These are phyloP conservation scores for Tetramorium parvispinum DNA, from an alignment of 1,140 invertebrate genomes.

Conservation along the genomic window DNA sequence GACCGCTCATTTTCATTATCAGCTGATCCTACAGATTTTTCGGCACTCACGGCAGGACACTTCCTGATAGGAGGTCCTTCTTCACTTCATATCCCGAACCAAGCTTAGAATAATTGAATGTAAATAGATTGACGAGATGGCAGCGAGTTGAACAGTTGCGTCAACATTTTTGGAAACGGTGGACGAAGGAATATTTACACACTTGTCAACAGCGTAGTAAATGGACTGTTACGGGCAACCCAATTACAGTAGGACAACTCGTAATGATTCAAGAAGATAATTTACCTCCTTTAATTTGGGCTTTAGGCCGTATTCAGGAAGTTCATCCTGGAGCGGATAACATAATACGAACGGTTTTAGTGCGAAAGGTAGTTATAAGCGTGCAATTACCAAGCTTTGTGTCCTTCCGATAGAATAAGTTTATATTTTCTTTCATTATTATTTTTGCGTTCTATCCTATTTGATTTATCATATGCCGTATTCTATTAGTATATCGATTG, in stretches of 20 bases:
- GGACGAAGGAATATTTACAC: not conserved
- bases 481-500: too few relatives aligned
- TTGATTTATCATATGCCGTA: too few relatives aligned
- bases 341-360: too few relatives aligned
- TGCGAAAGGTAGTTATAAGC: too few relatives aligned
- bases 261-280: not conserved
- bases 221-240: not conserved
- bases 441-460: too few relatives aligned
- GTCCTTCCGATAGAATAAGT: too few relatives aligned
- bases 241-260: not conserved
- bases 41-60: not conserved
- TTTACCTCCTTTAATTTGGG: too few relatives aligned
- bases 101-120: not conserved
- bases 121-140: not conserved
- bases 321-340: too few relatives aligned
- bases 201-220: not conserved
- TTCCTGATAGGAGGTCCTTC: not conserved
- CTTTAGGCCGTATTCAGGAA: too few relatives aligned
- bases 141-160: not conserved
- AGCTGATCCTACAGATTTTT: not conserved
- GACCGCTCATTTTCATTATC: not conserved
- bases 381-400: too few relatives aligned
- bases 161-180: not conserved
- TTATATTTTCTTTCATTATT: too few relatives aligned
- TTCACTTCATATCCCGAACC: not conserved